Percentiles rank a stretch among this genome's conserved stretches.
These are phyloP conservation scores for Dipodomys ordii DNA, from an alignment of 2,113 vertebrate genomes.

Conservation along the genomic window DNA sequence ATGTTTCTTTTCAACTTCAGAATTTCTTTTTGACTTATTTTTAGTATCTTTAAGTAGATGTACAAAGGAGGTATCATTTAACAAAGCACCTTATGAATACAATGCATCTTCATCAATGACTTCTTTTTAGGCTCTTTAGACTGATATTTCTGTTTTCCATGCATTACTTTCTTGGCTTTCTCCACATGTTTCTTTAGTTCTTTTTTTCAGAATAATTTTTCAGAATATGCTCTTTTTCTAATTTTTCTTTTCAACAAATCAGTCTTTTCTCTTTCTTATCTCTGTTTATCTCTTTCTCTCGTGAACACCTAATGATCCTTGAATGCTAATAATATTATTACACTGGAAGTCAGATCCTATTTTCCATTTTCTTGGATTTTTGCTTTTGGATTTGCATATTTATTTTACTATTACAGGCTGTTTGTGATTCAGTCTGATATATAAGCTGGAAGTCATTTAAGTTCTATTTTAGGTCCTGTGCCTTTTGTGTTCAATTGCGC, in stretches of 20 bases:
- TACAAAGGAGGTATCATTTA: too few relatives aligned
- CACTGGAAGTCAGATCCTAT: background rate
- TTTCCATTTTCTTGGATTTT: background rate
- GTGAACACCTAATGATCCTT: background rate
- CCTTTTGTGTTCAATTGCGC: background rate
- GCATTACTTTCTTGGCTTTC: background rate
- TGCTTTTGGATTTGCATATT: background rate
- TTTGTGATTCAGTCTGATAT: background rate
- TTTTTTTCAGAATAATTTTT: background rate
- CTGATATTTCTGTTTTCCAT: background rate
- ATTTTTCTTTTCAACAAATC: too few relatives aligned
- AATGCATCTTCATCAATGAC: too few relatives aligned
- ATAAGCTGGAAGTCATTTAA: background rate
- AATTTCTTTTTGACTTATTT: background rate
- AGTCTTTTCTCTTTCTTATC: too few relatives aligned
- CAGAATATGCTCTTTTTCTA: background rate
- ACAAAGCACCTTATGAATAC: too few relatives aligned
- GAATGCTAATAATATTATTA: background rate
- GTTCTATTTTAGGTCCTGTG: background rate
- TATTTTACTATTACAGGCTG: background rate
- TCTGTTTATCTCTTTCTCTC: too few relatives aligned
- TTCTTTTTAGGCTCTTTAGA: background rate
- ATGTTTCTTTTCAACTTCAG: background rate
- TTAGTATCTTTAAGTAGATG: too few relatives aligned
- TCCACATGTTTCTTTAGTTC: background rate